Evolutionary conservation across 2,113 vertebrate species (phyloP).

Genomic region (Oxygymnocypris stewartii): DNA sequence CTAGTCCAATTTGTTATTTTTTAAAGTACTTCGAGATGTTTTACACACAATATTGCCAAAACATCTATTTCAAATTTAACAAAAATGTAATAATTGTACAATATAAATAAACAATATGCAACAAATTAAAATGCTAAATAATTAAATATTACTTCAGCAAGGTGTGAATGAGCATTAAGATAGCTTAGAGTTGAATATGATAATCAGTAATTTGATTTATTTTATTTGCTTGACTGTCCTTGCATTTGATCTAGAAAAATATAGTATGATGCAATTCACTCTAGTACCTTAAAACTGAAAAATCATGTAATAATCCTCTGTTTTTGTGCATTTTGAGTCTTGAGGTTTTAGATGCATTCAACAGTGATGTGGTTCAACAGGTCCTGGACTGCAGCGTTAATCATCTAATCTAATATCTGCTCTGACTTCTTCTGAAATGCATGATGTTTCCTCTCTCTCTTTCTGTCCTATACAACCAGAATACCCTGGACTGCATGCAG

Average conservation of each 20-base stretch:
- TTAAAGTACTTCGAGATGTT: neutral
- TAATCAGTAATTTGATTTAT: no score
- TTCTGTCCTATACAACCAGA: slow-evolving; percentile 73
- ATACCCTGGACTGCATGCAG: slow-evolving; percentile 98
- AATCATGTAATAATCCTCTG: neutral
- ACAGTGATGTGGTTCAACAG: slow-evolving; percentile 38
- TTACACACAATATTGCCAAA: neutral
- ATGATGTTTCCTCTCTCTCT: slow-evolving; percentile 46
- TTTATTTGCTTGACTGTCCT: neutral
- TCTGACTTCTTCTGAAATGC: slow-evolving; percentile 31
- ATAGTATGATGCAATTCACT: neutral
- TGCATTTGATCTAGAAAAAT: neutral
- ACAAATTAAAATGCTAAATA: neutral
- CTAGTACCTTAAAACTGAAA: no score
- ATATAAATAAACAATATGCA: neutral
- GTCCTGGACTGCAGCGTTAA: slow-evolving; percentile 38
- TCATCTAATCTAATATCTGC: slow-evolving; percentile 33
- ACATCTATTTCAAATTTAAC: neutral
- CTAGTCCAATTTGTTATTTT: neutral
- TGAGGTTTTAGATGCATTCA: neutral
- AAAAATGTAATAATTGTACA: neutral
- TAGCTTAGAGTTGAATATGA: neutral
- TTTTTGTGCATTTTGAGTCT: neutral
- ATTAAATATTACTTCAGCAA: neutral
- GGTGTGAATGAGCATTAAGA: neutral